phyloP scores from a whole-genome alignment of 1,140 invertebrate species.

The Piezodorus guildinii region DNA sequence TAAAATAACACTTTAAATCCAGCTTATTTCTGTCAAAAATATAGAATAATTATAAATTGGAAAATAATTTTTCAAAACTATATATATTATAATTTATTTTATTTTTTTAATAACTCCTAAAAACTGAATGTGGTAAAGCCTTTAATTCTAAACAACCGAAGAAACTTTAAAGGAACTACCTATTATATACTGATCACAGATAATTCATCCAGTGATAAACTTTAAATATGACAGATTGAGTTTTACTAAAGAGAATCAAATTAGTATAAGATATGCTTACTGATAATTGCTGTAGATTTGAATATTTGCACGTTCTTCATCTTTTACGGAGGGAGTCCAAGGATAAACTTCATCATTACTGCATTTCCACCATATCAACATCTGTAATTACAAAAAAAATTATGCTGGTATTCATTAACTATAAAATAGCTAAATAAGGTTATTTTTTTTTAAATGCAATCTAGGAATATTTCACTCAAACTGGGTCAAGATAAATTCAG shows the following conservation, averaged over 20 bases:
- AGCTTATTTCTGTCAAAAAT: constrained; percentile 41
- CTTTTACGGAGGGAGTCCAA: constrained; percentile 66
- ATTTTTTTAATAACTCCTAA: too few species aligned
- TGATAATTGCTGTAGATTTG: constrained; percentile 44
- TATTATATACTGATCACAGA: too few species aligned
- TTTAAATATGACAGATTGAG: background rate
- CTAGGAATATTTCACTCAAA: background rate
- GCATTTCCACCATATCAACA: constrained; percentile 63
- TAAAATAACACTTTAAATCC: constrained; percentile 47
- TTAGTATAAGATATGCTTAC: too few species aligned
- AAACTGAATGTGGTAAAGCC: too few species aligned
- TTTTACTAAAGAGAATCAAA: too few species aligned
- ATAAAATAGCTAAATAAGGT: too few species aligned
- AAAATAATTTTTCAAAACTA: background rate
- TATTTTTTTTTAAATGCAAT: background rate
- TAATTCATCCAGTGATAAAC: too few species aligned
- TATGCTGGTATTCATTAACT: too few species aligned
- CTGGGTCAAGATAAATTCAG: too few species aligned
- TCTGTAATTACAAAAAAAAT: constrained; percentile 32
- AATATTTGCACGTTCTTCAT: constrained; percentile 67
- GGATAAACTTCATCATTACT: constrained; percentile 69
- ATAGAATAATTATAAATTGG: constrained; percentile 15
- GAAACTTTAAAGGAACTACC: too few species aligned
- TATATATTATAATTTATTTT: too few species aligned
- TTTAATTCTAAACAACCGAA: too few species aligned